Conservation (phyloP, 2,113 vertebrate genomes). For the Asarcornis scutulata region DNA sequence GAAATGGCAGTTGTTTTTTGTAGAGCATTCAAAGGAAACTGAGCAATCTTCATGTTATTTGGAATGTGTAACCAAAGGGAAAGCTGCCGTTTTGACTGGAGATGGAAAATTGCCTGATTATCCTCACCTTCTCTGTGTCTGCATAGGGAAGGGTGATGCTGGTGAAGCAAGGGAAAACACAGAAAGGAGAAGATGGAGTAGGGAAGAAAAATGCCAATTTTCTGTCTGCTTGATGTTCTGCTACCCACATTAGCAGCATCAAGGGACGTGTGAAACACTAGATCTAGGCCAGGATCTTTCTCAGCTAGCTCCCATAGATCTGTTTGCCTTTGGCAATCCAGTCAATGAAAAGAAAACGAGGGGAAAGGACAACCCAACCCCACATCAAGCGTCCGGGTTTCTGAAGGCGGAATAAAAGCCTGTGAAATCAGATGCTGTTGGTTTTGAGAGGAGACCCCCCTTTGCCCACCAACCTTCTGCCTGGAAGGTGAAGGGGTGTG, state of each 20-base stretch:
- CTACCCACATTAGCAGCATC: not conserved
- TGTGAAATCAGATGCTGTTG: not conserved
- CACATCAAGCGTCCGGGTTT: fast-evolving
- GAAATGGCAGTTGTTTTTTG: not conserved
- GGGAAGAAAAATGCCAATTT: not conserved
- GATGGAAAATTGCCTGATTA: slow-evolving; percentile 37
- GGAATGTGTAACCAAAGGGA: slow-evolving; percentile 10
- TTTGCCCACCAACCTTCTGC: not conserved
- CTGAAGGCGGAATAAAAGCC: not conserved
- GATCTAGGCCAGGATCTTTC: not conserved
- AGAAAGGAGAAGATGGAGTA: not conserved
- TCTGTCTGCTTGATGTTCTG: not conserved
- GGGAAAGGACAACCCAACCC: not conserved
- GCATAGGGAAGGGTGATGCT: not conserved
- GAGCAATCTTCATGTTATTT: not conserved
- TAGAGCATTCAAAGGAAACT: not conserved
- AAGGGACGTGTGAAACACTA: not conserved
- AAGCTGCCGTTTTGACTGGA: not conserved
- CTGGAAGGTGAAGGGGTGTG: not conserved
- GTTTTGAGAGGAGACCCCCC: not conserved
- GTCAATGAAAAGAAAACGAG: not conserved
- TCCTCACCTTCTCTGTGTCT: not conserved
- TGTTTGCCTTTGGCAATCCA: not conserved
- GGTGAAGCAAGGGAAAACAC: not conserved
- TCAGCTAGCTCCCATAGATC: not conserved